Conservation (phyloP, 2,797 vertebrate genomes). For the Neoniphon sammara region DNA sequence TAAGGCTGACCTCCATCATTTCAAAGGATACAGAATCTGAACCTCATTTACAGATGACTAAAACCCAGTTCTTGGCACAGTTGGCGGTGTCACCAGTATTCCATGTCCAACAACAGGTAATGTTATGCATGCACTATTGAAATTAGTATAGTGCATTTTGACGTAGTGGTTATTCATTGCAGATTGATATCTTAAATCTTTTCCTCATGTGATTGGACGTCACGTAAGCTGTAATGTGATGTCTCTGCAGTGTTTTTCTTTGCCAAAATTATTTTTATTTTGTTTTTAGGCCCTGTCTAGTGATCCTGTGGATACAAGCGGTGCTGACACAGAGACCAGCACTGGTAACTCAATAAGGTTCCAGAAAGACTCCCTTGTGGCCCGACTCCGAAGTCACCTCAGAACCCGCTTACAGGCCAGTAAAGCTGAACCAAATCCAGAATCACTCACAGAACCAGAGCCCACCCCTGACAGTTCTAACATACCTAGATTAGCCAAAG, state of each 20-base stretch:
- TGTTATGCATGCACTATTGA: not conserved
- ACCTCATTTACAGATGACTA: constrained; percentile 57
- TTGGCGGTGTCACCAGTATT: constrained; percentile 59
- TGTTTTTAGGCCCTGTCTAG: constrained; percentile 39
- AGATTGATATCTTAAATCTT: not conserved
- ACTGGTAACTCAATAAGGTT: constrained; percentile 7
- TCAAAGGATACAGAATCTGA: constrained; percentile 39
- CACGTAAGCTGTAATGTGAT: not conserved
- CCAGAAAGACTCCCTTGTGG: constrained; percentile 33
- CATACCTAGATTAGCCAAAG: constrained; percentile 24
- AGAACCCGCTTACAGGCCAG: constrained; percentile 29
- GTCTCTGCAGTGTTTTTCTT: not conserved
- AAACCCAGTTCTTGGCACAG: constrained; percentile 69
- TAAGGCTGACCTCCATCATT: constrained; percentile 23
- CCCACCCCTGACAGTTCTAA: not conserved
- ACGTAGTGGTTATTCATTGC: not conserved
- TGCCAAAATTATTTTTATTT: not conserved
- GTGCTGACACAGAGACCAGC: constrained; percentile 13
- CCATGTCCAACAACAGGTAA: constrained; percentile 56
- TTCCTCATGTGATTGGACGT: not conserved
- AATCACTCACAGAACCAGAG: not conserved
- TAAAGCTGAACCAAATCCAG: constrained; percentile 18
- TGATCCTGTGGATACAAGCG: constrained; percentile 5
- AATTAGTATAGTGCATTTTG: not conserved
- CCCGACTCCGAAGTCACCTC: constrained; percentile 57